Percentiles rank a stretch among this genome's conserved stretches.
These are phyloP conservation scores for Hartigia nigra DNA, from an alignment of 2,888 invertebrate genomes.

Conservation along the genomic window DNA sequence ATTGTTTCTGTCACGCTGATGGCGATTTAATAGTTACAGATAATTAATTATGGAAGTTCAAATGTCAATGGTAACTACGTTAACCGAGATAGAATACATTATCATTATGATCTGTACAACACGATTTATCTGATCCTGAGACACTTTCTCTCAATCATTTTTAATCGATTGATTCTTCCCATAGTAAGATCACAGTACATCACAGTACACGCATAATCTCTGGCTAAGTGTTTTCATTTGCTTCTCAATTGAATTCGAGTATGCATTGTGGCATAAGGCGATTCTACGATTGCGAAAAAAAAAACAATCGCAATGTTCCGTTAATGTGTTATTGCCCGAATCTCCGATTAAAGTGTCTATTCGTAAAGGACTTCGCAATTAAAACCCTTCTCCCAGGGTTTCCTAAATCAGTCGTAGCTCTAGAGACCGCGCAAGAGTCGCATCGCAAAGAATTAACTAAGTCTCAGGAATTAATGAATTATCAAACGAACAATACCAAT, in stretches of 20 bases:
- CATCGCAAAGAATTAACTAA: not conserved
- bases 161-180: not conserved
- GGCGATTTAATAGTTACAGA: not conserved
- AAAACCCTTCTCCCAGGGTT: not conserved
- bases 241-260: slow-evolving; percentile 16
- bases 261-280: slow-evolving; percentile 6
- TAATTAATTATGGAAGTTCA: slow-evolving; percentile 4
- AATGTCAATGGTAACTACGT: not conserved
- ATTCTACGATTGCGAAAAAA: not conserved
- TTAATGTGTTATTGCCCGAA: not conserved
- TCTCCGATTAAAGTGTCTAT: not conserved
- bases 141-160: not conserved
- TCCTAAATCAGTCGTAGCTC: not conserved
- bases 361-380: not conserved
- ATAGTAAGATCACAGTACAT: not conserved
- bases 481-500: not conserved
- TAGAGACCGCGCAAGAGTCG: not conserved
- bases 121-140: not conserved
- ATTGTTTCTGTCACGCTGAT: not conserved
- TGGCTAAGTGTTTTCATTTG: slow-evolving; percentile 10
- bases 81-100: not conserved
- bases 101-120: not conserved
- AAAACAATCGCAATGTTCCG: not conserved
- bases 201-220: slow-evolving; percentile 10
- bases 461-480: not conserved